A percentile compares a stretch with the other conserved stretches of the same genome.
Conservation (phyloP, 2,888 invertebrate species). For the Biston betularia region DNA sequence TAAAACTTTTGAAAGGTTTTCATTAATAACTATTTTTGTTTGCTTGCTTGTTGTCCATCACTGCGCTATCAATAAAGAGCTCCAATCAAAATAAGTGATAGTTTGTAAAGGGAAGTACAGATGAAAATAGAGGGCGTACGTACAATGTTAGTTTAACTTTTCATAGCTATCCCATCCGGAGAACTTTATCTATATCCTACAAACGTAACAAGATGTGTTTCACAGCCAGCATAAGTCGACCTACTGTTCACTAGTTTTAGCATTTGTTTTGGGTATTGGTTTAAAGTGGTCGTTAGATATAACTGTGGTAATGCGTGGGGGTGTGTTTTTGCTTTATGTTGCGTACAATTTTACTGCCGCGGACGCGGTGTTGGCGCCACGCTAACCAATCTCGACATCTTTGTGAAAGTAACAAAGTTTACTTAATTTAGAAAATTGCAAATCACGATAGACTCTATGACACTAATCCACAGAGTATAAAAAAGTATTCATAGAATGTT, state of each 20-base stretch:
- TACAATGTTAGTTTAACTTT: slow-evolving; percentile 70
- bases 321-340: slow-evolving; percentile 86
- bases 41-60: background rate
- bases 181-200: slow-evolving; percentile 77
- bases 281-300: slow-evolving; percentile 65
- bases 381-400: slow-evolving; percentile 45
- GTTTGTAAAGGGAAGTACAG: slow-evolving; percentile 18
- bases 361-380: slow-evolving; percentile 59
- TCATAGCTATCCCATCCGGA: slow-evolving; percentile 72
- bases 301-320: slow-evolving; percentile 76
- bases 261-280: slow-evolving; percentile 54
- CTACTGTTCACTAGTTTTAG: slow-evolving; percentile 35
- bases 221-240: slow-evolving; percentile 60
- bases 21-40: background rate
- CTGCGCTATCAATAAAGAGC: background rate
- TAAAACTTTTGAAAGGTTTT: background rate
- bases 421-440: background rate
- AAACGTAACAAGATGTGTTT: slow-evolving; percentile 79
- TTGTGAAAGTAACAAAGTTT: slow-evolving; percentile 21
- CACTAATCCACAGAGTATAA: too few species aligned
- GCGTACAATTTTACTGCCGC: slow-evolving; percentile 84
- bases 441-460: too few species aligned
- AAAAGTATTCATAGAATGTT: too few species aligned
- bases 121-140: slow-evolving; percentile 19
- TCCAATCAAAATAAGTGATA: slow-evolving; percentile 34